phyloP scores from a whole-genome alignment of 2,797 vertebrate species.

The Acanthurus tractus region DNA sequence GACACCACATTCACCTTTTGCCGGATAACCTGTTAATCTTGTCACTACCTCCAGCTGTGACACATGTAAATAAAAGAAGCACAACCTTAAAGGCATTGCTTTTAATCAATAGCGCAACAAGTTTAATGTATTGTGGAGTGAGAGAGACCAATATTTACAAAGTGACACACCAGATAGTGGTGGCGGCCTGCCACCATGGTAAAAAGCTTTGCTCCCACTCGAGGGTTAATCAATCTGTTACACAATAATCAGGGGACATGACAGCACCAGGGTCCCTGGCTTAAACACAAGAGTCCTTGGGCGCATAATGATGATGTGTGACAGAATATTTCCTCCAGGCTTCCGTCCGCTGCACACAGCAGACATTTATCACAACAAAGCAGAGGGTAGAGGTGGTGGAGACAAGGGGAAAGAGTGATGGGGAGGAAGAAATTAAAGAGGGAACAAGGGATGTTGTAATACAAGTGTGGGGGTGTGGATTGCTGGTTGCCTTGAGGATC shows the following conservation, averaged over 20 bases:
- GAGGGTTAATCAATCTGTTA: constrained; percentile 78
- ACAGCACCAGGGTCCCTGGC: constrained; percentile 59
- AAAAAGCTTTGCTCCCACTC: constrained; percentile 58
- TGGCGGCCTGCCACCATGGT: constrained; percentile 39
- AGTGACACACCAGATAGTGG: constrained; percentile 44
- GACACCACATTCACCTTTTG: constrained; percentile 9
- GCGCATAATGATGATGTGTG: constrained; percentile 69
- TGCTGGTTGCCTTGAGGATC: constrained; percentile 64
- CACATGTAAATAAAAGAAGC: constrained; percentile 43
- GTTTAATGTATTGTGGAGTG: constrained; percentile 38
- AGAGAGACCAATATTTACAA: constrained; percentile 61
- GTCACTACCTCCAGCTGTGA: constrained; percentile 1
- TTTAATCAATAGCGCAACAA: constrained; percentile 58
- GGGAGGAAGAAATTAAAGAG: constrained; percentile 58
- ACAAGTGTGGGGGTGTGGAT: constrained; percentile 52
- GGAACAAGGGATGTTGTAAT: constrained; percentile 57
- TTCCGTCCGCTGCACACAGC: constrained; percentile 34
- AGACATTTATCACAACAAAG: constrained; percentile 65
- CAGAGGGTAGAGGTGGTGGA: constrained; percentile 36
- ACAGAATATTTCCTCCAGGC: constrained; percentile 70
- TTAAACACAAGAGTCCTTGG: constrained; percentile 65
- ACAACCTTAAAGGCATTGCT: constrained; percentile 45
- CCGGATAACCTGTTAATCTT: constrained; percentile 11
- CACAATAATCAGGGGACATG: constrained; percentile 70
- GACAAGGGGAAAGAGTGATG: constrained; percentile 31